phyloP scores from a whole-genome alignment of 2,113 vertebrate genomes.

The Elaphurus davidianus region DNA sequence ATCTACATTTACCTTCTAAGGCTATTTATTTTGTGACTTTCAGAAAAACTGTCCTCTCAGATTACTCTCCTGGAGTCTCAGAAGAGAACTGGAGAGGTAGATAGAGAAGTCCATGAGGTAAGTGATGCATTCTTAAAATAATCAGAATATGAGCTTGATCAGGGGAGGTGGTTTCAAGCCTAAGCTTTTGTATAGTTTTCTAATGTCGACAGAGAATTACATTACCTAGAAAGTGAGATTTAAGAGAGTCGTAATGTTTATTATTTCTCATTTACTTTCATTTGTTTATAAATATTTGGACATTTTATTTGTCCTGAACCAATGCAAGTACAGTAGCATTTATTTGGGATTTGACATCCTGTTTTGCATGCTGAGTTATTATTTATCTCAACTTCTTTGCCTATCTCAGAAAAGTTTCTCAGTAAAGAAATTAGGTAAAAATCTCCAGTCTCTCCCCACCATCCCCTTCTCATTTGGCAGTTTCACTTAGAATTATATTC shows the following conservation, averaged over 20 bases:
- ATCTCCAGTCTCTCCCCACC: neutral
- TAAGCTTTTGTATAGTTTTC: neutral
- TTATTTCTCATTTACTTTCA: slow-evolving; percentile 12
- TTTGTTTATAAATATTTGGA: slow-evolving; percentile 9
- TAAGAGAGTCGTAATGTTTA: slow-evolving; percentile 8
- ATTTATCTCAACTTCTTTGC: neutral
- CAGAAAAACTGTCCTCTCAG: slow-evolving; percentile 70
- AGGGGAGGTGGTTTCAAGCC: neutral
- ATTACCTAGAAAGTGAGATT: slow-evolving; percentile 1
- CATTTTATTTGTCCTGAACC: slow-evolving; percentile 3
- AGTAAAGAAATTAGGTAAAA: neutral
- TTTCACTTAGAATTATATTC: slow-evolving; percentile 26
- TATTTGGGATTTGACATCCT: neutral
- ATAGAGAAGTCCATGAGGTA: slow-evolving; percentile 52
- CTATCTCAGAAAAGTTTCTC: neutral
- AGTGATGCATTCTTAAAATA: slow-evolving; percentile 28
- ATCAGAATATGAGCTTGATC: neutral
- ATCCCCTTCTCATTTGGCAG: neutral
- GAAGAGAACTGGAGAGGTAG: slow-evolving; percentile 37
- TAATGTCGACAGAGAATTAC: neutral
- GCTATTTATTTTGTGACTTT: slow-evolving; percentile 67
- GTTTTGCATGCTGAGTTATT: neutral
- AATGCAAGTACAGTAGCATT: neutral
- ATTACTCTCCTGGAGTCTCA: slow-evolving; percentile 50
- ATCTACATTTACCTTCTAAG: slow-evolving; percentile 28